These are phyloP conservation scores for Brachyptera putata DNA, from an alignment of 2,888 invertebrate genomes.

Conservation along the genomic window DNA sequence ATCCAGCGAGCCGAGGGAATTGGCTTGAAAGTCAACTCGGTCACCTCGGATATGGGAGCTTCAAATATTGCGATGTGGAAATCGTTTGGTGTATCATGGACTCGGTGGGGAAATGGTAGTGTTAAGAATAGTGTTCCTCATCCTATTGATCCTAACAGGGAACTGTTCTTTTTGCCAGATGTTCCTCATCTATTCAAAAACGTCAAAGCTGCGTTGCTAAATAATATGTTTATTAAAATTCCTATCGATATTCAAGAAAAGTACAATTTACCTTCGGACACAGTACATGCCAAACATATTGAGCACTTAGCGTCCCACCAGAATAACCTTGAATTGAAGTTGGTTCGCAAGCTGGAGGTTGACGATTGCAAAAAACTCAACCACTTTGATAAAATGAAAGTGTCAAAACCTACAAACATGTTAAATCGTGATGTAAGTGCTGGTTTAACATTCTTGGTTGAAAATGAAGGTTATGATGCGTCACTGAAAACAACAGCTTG, in stretches of 20 bases:
- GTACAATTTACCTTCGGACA: conserved; percentile 32
- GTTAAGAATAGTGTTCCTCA: conserved; percentile 24
- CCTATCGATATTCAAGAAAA: conserved; percentile 13
- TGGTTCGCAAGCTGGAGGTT: conserved; percentile 23
- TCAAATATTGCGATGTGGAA: conserved; percentile 36
- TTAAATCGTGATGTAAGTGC: conserved; percentile 31
- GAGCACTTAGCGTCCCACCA: not conserved
- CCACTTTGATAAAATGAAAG: conserved; percentile 36
- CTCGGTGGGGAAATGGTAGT: too few relatives aligned
- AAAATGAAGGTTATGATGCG: too few relatives aligned
- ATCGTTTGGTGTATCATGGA: conserved; percentile 32
- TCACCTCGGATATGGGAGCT: conserved; percentile 37
- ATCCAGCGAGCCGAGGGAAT: conserved; percentile 28
- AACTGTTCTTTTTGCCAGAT: conserved; percentile 34
- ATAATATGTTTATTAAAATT: conserved; percentile 30
- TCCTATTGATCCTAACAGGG: conserved; percentile 30
- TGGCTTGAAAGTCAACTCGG: conserved; percentile 28
- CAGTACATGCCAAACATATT: conserved; percentile 31
- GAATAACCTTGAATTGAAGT: not conserved
- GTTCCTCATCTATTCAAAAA: conserved; percentile 35
- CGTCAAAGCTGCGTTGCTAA: conserved; percentile 32
- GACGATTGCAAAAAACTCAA: conserved; percentile 34
- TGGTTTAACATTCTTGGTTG: conserved; percentile 30
- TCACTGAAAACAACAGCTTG: conserved; percentile 36
- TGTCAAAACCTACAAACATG: conserved; percentile 33